phyloP scores from a whole-genome alignment of 2,113 vertebrate genomes.

The Brachirus orientalis region DNA sequence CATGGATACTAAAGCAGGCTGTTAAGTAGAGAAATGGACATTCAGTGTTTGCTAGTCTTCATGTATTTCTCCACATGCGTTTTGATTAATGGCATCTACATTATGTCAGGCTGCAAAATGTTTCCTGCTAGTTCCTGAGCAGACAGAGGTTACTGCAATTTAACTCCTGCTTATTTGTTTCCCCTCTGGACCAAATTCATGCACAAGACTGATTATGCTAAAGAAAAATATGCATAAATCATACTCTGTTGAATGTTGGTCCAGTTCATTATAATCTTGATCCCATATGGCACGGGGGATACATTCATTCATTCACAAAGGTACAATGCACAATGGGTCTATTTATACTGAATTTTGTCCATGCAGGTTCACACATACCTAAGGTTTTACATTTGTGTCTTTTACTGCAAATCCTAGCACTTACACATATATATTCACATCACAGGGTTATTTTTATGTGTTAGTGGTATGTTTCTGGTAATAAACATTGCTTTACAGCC shows the following conservation, averaged over 20 bases:
- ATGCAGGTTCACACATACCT: conserved; percentile 26
- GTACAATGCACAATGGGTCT: conserved; percentile 41
- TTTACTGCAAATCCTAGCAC: not conserved
- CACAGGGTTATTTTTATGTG: not conserved
- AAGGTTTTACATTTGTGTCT: not conserved
- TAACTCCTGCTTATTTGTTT: conserved; percentile 68
- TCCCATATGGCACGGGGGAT: conserved; percentile 40
- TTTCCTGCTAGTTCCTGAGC: conserved; percentile 56
- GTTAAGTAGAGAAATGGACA: not conserved
- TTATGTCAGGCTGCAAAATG: conserved; percentile 67
- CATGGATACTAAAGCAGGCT: not conserved
- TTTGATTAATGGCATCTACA: conserved; percentile 76
- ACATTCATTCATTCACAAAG: conserved; percentile 43
- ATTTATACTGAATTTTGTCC: conserved; percentile 26
- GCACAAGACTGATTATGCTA: conserved; percentile 60
- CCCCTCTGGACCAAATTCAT: conserved; percentile 52
- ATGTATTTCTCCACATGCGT: conserved; percentile 13
- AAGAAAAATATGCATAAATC: conserved; percentile 79
- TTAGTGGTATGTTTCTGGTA: not conserved
- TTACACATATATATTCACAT: not conserved
- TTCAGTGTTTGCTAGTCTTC: conserved; percentile 6
- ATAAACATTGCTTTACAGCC: conserved; percentile 5
- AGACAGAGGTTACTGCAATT: conserved; percentile 72
- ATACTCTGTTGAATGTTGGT: conserved; percentile 70
- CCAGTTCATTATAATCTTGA: conserved; percentile 66